A percentile compares a stretch with the other conserved stretches of the same genome.
These are phyloP conservation scores for Oscarella lobularis DNA, from an alignment of 37 sponge, comb jelly and placozoan species.

Conservation along the genomic window DNA sequence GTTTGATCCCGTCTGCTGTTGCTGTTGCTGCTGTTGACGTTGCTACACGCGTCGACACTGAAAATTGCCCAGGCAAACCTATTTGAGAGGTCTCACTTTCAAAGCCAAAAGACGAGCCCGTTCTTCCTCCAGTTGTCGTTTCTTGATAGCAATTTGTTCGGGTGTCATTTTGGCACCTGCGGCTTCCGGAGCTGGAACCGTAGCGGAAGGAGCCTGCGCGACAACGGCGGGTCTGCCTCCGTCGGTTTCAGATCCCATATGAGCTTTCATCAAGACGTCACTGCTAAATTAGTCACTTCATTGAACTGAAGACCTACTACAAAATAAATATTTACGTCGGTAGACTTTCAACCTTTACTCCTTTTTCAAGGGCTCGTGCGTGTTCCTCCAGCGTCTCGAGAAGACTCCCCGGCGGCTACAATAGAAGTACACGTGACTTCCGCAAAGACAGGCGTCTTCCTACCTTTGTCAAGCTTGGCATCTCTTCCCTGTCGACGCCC, in stretches of 20 bases:
- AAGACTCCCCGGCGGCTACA: neutral
- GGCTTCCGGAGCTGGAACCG: neutral
- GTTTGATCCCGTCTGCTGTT: neutral
- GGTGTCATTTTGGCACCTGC: neutral
- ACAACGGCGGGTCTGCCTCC: neutral
- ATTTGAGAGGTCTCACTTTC: neutral
- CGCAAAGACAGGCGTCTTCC: neutral
- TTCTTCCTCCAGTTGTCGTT: constrained; percentile 1
- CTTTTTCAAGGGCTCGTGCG: neutral
- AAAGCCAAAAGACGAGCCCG: neutral
- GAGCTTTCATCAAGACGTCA: neutral
- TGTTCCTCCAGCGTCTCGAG: neutral
- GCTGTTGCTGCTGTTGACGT: constrained; percentile 1
- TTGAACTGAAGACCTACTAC: no score
- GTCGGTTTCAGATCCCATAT: neutral
- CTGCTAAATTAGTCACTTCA: no score
- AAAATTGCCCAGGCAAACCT: neutral
- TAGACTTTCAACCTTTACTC: neutral
- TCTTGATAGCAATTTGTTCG: neutral
- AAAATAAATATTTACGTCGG: neutral
- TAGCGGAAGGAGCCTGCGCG: neutral
- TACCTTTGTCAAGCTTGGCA: neutral
- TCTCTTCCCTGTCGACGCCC: neutral
- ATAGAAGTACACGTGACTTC: neutral
- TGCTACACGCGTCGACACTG: neutral